Base-by-base conservation (phyloP, 2,113 vertebrate genomes). In the Thunnus maccoyii region DNA sequence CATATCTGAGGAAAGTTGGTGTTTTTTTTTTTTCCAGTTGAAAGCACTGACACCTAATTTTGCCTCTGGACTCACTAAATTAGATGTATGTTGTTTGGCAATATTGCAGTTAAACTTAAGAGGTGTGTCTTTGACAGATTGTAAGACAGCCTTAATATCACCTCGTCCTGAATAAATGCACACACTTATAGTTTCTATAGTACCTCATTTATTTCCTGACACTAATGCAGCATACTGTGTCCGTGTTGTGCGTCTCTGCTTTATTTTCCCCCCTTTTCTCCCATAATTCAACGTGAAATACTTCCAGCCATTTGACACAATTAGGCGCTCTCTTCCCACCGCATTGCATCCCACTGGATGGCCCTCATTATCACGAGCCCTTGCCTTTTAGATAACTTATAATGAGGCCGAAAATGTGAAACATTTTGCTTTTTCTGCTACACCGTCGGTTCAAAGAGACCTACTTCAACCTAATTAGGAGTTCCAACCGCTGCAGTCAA, bases 291-390 rank as follows among this genome's bases (percentile, higher is more conserved):
- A 91, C 88, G 84, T 91, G 87, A 92, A 94, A 93, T 93, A 91
- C 91, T 94, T 91, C 88, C 89, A 93, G 92, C 92, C 92, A 93
- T 95, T 93, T 94, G 91, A 93, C 88, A 92, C 92, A 92, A 92
- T 94, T 93, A 93, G 92, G 83, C 90, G 25, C 90, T 87, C 82
- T 88, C 92, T 91, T 90, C 89, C 88, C 87, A 81, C 80, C 69
- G 32, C 90, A 88, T 91, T 72, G 83, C 85, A 89, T 93, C 89
- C 88, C 86, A 86, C 92, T 92, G 90, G 90, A 92, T 91, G 91
- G 88, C 86, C 90, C 90, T 95, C 92, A 93, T 92, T 94, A 95
- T 93, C 90, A 89, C 85, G 80, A 93, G 82, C 87, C 91, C 78
- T 91, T 71, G 88, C 92, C 91, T 93, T 92, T 92, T 93, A 94